Evolutionary conservation across 2,888 invertebrate species (phyloP), one percentile per base, ranked within the genome.

Genomic region (Zonitis immaculata): DNA sequence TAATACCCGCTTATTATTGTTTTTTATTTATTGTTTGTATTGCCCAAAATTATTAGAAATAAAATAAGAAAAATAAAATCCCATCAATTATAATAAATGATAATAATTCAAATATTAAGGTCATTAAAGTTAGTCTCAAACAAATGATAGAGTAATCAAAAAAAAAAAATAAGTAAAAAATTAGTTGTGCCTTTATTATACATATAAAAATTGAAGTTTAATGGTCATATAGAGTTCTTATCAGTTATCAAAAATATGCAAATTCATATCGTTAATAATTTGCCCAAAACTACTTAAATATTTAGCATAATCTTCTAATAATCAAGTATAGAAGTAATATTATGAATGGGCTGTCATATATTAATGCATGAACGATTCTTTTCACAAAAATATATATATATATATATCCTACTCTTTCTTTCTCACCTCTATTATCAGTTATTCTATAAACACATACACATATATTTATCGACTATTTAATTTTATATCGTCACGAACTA

Each of bases 241-340:
- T 71, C 71, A 55, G 55, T 70, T 71, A 71, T 71, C 71, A 55
- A 55, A 58, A 62, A 69, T 68, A 71, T 71, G 70, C 69, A 67
- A 71, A 71, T 71, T 68, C 63, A 62, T 67, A 70, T 70, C 67
- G 59, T 30, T 20, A 49, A 65, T 65, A 67, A 67, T 64, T 67
- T 60, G 39, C 65, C 66, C 59, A 66, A n/a, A 69, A 68, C 62
- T 61, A n/a, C 53, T 52, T 51, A 55, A 61, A 64, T 68, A 68
- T 68, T 71, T 70, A 69, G 65, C 70, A 71, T 71, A 71, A 70
- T 70, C 69, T 69, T 68, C 69, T 64, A 68, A 71, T 71, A 71
- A 72, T 67, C 68, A 69, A 72, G 68, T 69, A 59, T 6, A 20
- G 64, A n/a, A n/a, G n/a, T n/a, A n/a, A 63, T 59, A 67, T 72